These are phyloP conservation scores for Fukomys damarensis DNA, from an alignment of 2,113 vertebrate species.

Conservation along the genomic window DNA sequence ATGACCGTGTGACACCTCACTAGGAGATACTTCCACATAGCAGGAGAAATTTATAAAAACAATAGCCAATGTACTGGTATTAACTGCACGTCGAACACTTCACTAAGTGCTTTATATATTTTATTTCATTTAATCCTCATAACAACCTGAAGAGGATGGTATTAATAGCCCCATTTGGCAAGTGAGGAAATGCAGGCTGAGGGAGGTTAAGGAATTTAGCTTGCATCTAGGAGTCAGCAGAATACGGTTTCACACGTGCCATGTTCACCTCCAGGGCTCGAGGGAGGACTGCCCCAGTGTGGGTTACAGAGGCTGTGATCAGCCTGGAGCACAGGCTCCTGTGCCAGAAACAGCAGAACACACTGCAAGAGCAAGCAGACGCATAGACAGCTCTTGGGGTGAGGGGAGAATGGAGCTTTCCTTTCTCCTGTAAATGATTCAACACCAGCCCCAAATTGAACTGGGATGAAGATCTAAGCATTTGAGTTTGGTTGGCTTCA, in stretches of 20 bases:
- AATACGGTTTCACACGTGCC: background rate
- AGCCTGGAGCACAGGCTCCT: background rate
- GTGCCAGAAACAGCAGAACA: background rate
- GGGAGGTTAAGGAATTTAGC: background rate
- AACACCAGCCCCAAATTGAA: background rate
- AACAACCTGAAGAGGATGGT: constrained; percentile 35
- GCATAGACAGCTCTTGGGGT: background rate
- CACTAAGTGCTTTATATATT: constrained; percentile 9
- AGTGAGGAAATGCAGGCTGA: constrained; percentile 37
- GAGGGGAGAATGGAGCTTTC: background rate
- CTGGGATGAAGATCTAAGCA: constrained; percentile 17
- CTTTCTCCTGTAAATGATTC: constrained; percentile 8
- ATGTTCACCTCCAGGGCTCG: background rate
- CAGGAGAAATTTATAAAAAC: constrained; percentile 36
- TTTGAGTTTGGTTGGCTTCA: constrained; percentile 18
- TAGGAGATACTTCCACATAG: background rate
- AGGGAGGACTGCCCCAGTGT: background rate
- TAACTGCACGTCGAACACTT: constrained; percentile 30
- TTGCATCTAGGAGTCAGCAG: background rate
- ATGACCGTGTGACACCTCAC: background rate
- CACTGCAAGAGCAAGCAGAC: background rate
- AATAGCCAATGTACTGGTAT: constrained; percentile 32
- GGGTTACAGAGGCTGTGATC: background rate
- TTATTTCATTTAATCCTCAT: constrained; percentile 29
- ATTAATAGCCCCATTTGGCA: constrained; percentile 34